These are phyloP conservation scores for Onthophagus sagittarius DNA, from an alignment of 2,888 invertebrate genomes.

Conservation along the genomic window DNA sequence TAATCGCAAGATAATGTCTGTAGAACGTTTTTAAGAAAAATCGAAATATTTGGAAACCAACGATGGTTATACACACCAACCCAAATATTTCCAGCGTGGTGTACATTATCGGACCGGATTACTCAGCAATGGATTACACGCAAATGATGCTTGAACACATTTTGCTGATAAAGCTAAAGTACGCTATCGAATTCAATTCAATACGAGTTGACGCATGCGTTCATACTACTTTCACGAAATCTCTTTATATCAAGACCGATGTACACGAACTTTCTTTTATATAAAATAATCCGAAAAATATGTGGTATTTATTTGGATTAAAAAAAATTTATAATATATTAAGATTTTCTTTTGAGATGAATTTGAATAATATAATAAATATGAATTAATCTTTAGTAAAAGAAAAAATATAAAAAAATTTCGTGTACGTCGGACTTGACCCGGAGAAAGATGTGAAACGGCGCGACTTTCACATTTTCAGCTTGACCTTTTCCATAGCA, in stretches of 20 bases:
- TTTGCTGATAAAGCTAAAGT: not conserved
- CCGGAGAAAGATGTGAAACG: constrained; percentile 3
- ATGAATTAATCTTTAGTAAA: not conserved
- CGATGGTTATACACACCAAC: constrained; percentile 46
- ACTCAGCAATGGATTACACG: not conserved
- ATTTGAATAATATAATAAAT: not conserved
- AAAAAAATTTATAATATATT: not conserved
- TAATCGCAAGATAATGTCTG: constrained; percentile 51
- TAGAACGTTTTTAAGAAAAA: constrained; percentile 50
- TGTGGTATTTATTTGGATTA: not conserved
- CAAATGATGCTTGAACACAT: not conserved
- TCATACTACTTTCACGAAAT: not conserved
- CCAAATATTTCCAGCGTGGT: constrained; percentile 48
- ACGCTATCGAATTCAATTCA: constrained; percentile 6
- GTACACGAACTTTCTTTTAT: not conserved
- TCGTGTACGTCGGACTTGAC: not conserved
- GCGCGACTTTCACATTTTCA: constrained; percentile 2
- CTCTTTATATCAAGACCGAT: not conserved
- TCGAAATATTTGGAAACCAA: constrained; percentile 51
- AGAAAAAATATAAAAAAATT: not conserved
- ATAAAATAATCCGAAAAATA: not conserved
- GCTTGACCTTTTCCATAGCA: not conserved
- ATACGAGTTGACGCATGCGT: not conserved
- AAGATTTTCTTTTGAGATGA: not conserved
- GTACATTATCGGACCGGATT: constrained; percentile 2